phyloP scores from a whole-genome alignment of 2,797 vertebrate genomes.

The Propithecus deckenii region DNA sequence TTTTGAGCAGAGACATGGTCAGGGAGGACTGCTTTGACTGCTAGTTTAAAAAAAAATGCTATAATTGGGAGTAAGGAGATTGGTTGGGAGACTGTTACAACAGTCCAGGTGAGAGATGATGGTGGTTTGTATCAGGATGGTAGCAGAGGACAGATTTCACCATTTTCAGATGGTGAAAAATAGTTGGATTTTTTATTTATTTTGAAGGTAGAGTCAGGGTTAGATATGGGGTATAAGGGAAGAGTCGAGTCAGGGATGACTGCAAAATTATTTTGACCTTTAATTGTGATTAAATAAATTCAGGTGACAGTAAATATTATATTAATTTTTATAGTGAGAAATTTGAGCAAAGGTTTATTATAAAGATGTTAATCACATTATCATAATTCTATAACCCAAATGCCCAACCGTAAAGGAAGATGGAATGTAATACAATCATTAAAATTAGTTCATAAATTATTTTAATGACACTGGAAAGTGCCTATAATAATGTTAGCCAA shows the following conservation, averaged over 20 bases:
- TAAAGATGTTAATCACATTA: not conserved
- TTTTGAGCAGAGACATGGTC: not conserved
- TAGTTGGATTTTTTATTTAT: not conserved
- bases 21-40: not conserved
- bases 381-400: not conserved
- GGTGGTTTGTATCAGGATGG: not conserved
- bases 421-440: not conserved
- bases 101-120: not conserved
- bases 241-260: not conserved
- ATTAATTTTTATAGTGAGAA: constrained; percentile 1
- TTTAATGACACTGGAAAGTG: not conserved
- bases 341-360: not conserved
- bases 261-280: not conserved
- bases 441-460: not conserved
- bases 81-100: not conserved
- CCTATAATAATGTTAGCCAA: not conserved
- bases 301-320: not conserved
- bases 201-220: not conserved
- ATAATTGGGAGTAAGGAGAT: not conserved
- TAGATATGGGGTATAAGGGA: not conserved
- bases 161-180: not conserved
- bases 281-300: not conserved
- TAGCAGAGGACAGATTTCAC: not conserved
- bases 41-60: not conserved
- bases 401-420: not conserved